Base-by-base conservation (phyloP, 2,113 vertebrate species). In the Apistogramma diplotaenia region DNA sequence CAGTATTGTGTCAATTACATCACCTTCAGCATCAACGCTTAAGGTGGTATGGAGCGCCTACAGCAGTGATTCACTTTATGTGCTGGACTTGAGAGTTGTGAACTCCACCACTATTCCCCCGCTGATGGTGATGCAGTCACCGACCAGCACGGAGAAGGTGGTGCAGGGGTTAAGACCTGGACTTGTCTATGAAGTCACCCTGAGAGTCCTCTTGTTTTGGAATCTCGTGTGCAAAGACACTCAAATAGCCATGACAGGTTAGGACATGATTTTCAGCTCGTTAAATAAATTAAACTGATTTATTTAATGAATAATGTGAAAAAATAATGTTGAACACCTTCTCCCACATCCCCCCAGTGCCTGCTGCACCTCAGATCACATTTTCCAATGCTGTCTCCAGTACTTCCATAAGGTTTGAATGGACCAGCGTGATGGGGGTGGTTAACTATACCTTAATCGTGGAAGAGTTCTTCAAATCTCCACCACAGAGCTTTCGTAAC, bases 141-240 rank as follows among this genome's bases (percentile, higher is more conserved):
- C 51, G 1, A 23, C 78, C 29, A 85, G 11, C 29, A 92, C 84
- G 3, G 31, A 89, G 55, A 85, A 62, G 78, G 5, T 86, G 77
- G 56, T 95, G 33, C 90, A 93, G 31, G 95, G 95, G 1, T 73
- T 96, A 53, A 85, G 62, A 78, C 83, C 94, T 0, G 95, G 95
- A 77, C 76, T 12, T 4, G 1, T 56, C 9, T 95, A 96, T 65
- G 2, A 79, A 37, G 87, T 95, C 70, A 93, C 79, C 5, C 40
- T 95, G 13, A 93, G 90, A 54, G 93, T 86, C 6, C 81, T 92
- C 35, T 3, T 61, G 6, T 85, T 76, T 62, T 62, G 5, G 12
- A 21, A 1, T 40, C 8, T 82, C 1, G 5, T 82, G 23, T 94
- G 93, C 76, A 82, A 54, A 8, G 58, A 40, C 11, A 65, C 79